phyloP scores from a whole-genome alignment of 2,797 vertebrate genomes.

The Pangasius krempfi region DNA sequence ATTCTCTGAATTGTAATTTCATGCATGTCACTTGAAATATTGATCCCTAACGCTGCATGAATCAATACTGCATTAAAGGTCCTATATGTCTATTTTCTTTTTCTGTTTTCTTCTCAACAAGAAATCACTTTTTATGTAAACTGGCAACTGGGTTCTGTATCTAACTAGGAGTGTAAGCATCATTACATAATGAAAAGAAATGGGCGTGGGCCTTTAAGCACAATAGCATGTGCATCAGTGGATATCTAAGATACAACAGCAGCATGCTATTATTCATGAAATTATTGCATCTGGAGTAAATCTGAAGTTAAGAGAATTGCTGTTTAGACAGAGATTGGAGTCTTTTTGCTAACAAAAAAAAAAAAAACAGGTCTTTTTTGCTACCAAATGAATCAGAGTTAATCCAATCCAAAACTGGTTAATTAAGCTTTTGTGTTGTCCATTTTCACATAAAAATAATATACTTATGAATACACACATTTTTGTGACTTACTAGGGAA shows the following conservation, averaged over 20 bases:
- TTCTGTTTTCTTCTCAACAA: background rate
- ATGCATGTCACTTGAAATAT: constrained; percentile 44
- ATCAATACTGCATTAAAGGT: constrained; percentile 5
- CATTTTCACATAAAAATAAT: background rate
- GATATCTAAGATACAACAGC: background rate
- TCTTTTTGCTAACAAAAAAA: background rate
- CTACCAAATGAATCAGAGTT: background rate
- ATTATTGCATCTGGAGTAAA: too few relatives aligned
- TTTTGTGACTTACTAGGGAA: background rate
- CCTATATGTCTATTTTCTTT: constrained; percentile 1
- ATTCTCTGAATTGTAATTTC: constrained; percentile 24
- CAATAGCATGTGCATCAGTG: background rate
- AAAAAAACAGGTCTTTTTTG: background rate
- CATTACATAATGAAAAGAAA: background rate
- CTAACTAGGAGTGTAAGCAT: too few relatives aligned
- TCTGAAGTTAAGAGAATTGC: background rate
- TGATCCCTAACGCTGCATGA: constrained; percentile 39
- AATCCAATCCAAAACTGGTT: background rate
- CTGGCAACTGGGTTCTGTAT: background rate
- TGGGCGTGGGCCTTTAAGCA: background rate
- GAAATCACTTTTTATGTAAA: background rate
- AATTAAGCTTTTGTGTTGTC: background rate
- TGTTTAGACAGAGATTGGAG: background rate
- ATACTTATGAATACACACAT: background rate
- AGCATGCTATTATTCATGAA: background rate